Base-by-base conservation (phyloP, 2,888 invertebrate genomes). In the Mythimna pallens region DNA sequence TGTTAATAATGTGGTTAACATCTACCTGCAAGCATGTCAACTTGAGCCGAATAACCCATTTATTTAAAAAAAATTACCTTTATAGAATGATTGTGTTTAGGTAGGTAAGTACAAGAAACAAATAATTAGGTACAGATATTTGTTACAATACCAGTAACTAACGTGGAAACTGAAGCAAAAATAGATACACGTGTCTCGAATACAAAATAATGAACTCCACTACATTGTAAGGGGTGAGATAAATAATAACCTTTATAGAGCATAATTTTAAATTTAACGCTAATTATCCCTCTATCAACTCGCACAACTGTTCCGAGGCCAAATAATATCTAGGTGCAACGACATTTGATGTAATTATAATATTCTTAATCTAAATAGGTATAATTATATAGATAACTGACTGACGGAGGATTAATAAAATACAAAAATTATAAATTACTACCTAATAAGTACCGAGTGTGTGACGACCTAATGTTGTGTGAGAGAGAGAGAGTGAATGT, bases 161-260 rank as follows among this genome's bases (percentile, higher is more conserved):
- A 40, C 17, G 12, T 17, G 22, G 57, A 65, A 65, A 52, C 47
- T 54, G 12, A 65, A 22, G 25, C 62, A 65, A 47, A 34, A 25
- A n/a, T 58, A 79, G 22, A 61, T 34, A 59, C 74, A 73, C 65
- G 62, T 65, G 65, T 57, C 22, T 40, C n/a, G 34, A 34, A 36
- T 36, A 36, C 14, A 25, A 22, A 40, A 50, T 20, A 76, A 34
- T 30, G 58, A 25, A 52, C n/a, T 30, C 10, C 0, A n/a, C 34
- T 10, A 79, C 62, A 73, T 58, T 65, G 65, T 78, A 36, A 17
- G 14, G 36, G 7, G 22, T 62, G 9, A 40, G 68, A 76, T 76
- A 25, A 59, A 12, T 30, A 17, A 78, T 64, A 30, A 30, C 30
- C 72, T 55, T 55, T 22, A 57, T 20, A 10, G 9, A n/a, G 50